Evolutionary conservation across 2,113 vertebrate genomes (phyloP), one percentile per base, ranked within the genome.

Genomic region (human): DNA sequence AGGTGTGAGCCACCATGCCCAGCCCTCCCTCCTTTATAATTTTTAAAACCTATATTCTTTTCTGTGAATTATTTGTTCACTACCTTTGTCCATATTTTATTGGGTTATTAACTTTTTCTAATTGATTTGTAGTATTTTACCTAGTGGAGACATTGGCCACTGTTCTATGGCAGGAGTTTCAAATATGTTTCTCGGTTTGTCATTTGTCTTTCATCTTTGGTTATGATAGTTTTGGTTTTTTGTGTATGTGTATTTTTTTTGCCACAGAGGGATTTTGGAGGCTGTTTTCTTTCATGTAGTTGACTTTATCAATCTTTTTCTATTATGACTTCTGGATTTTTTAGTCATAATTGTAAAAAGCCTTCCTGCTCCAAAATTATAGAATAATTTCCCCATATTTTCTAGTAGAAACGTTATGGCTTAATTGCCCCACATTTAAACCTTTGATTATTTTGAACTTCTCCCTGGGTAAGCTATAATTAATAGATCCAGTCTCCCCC

Each of bases 391-490:
- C 50, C 32, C 1, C 10, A 9, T 78, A 38, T 76, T 43, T 86
- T 32, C 55, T 79, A 40, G 23, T 87, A 52, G 70, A 90, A 61
- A 40, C 16, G 61, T 76, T 75, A 27, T 68, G 72, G 59, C 43
- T 82, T 66, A 61, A 73, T 95, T 80, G 66, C 22, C 30, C 38
- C n/a, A 87, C 23, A 91, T 91, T 93, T 90, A 96, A 87, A 93
- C 50, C 18, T 18, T 88, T 72, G 52, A 45, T 70, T 10, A 45
- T 23, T 91, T 91, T 78, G 5, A 40, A 55, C 72, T 79, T 83
- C 50, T 86, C 25, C 27, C 91, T 30, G 23, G 38, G 11, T 66
- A 79, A 93, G 32, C 50, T 79, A 43, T 43, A 45, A 75, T 75
- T 22, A 64, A 25, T 80, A 81, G 27, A 17, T 45, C 14, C 27